Conservation (phyloP, 2,113 vertebrate genomes). For the Equus przewalskii region DNA sequence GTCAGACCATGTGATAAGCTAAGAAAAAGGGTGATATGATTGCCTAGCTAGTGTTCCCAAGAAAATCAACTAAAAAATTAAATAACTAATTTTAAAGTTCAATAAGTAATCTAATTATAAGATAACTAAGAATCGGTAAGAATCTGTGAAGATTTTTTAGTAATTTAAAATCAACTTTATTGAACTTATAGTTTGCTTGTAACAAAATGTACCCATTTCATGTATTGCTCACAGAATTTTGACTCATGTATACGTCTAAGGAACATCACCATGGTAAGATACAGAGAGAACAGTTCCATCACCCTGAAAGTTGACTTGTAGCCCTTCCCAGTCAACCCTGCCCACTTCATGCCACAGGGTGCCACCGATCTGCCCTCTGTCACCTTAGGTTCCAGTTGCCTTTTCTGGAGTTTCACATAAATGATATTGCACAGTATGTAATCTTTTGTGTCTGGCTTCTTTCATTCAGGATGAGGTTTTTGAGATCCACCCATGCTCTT, state of each 20-base stretch:
- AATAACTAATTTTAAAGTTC: not conserved
- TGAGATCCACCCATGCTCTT: not conserved
- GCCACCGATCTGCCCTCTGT: not conserved
- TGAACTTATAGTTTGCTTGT: not conserved
- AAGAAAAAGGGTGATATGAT: not conserved
- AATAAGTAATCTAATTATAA: not conserved
- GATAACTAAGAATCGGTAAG: not conserved
- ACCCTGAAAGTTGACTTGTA: not conserved
- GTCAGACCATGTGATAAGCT: not conserved
- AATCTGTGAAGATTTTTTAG: not conserved
- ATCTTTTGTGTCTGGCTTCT: not conserved
- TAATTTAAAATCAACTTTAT: not conserved
- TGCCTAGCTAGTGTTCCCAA: not conserved
- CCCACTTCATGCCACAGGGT: not conserved
- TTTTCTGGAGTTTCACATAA: not conserved
- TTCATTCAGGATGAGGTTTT: not conserved
- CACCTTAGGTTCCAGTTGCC: not conserved
- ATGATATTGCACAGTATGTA: not conserved
- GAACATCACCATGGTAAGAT: not conserved
- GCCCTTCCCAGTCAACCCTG: not conserved
- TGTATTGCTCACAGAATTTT: not conserved
- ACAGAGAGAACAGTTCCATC: not conserved
- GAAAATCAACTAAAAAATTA: not conserved
- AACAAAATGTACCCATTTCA: not conserved
- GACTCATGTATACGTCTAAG: not conserved